Base-by-base conservation (phyloP, 1,140 invertebrate genomes). In the Dolichoris vasculosae region DNA sequence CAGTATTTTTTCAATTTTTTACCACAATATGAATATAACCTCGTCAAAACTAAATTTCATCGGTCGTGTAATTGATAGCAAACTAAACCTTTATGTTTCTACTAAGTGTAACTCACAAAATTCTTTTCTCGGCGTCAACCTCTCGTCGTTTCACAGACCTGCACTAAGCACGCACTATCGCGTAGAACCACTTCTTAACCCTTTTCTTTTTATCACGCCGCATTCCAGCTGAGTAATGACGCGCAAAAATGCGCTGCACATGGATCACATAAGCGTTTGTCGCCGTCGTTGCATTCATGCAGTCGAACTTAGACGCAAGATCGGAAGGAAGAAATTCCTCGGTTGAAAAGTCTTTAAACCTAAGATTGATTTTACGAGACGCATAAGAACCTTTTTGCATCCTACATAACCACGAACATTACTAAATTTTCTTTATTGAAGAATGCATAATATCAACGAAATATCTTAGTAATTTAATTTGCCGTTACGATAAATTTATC, bases 361-460 rank as follows among this genome's bases (percentile, higher is more conserved):
- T 20, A 46, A 71, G 76, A 79, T 84, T 84, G 76, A 84, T 84
- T 84, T 79, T 80, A 79, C 76, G 77, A 83, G 82, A 51, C 35
- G 82, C 46, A 9, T 32, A 43, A 6, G 59, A 40, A 73, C 23
- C 32, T 84, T 64, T 75, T 82, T 46, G 55, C 32, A 11, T 76
- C 63, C 78, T n/a, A 32, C 32, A 32, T 7, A 20, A 35, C 43
- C n/a, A 13, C 15, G 55, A 59, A 26, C 55, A 2, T 59, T 13
- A 26, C 55, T 59, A 59, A 26, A 26, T 67, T 67, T 32, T 35
- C 63, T 30, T 11, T 11, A 35, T 32, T 15, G 63, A 35, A 67
- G n/a, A 67, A 67, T 67, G 63, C n/a, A 35, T n/a, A 67, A 67
- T 67, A 67, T 9, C 63, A 67, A 23, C 32, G 26, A 30, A 59